Percentiles rank a stretch among this genome's conserved stretches.
phyloP scores from a whole-genome alignment of 2,797 vertebrate genomes.

The Sebastolobus alascanus region DNA sequence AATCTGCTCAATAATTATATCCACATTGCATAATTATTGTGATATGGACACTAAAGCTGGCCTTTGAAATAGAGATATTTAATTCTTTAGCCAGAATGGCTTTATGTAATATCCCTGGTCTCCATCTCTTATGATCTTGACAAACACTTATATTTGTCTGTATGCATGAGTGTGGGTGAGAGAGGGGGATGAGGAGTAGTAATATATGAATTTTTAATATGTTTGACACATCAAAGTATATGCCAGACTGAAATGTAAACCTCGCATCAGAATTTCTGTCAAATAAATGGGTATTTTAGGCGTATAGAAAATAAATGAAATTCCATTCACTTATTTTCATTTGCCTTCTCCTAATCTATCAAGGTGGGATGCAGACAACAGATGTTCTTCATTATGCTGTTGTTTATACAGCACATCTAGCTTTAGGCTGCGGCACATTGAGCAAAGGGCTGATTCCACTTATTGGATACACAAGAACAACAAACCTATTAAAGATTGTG shows the following conservation, averaged over 20 bases:
- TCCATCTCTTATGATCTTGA: conserved; percentile 4
- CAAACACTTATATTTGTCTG: background rate
- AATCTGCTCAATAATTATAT: conserved; percentile 21
- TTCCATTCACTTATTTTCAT: conserved; percentile 26
- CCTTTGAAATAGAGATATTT: conserved; percentile 5
- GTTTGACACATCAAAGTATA: background rate
- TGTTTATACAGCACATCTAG: conserved; percentile 68
- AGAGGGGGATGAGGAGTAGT: background rate
- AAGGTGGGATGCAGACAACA: conserved; percentile 57
- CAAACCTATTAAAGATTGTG: conserved; percentile 70
- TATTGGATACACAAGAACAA: conserved; percentile 70
- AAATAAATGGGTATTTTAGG: conserved; percentile 1
- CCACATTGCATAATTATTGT: conserved; percentile 9
- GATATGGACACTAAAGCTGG: conserved; percentile 11
- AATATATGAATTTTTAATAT: conserved; percentile 3
- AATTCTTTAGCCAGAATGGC: background rate
- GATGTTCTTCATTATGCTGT: conserved; percentile 72
- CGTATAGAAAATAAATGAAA: conserved; percentile 3
- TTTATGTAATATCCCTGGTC: background rate
- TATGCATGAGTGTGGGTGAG: background rate
- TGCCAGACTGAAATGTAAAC: conserved; percentile 5
- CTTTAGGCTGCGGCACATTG: conserved; percentile 61
- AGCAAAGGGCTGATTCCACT: conserved; percentile 63
- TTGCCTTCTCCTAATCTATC: conserved; percentile 30
- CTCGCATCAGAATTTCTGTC: background rate